Base-by-base conservation (phyloP, 2,888 invertebrate genomes). In the Neria commutata region DNA sequence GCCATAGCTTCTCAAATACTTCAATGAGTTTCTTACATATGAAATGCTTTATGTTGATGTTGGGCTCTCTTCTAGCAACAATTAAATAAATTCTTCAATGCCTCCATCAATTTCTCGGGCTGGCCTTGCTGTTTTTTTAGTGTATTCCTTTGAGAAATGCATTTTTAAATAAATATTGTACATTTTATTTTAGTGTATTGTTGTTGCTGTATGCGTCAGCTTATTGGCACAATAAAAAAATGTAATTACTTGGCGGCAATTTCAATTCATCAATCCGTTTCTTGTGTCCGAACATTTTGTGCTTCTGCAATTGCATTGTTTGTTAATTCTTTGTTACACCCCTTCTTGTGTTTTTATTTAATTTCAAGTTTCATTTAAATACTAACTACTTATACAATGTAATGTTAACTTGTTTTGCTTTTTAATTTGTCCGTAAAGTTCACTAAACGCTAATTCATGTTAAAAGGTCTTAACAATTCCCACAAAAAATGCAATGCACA, bases 331-430 rank as follows among this genome's bases (percentile, higher is more conserved):
- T 47, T 16, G 21, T 42, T 11, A 29, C 23, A 26, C n/a, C 49
- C 61, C 51, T 42, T 40, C 33, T 46, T 56, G 19, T 58, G 48
- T 75, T 70, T 70, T 62, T 67, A 68, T 48, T 29, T 23, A 4
- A 5, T 48, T 29, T 29, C 25, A n/a, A 25, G 5, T 42, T 24
- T 48, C 14, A 24, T 76, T 74, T 69, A 68, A 73, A 74, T 77
- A 77, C 79, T 78, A 78, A 78, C 77, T 77, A 77, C 77, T 77
- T 77, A 78, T 76, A 77, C 70, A 73, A 78, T 77, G 77, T 77
- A 77, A 77, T 77, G 77, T 77, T 77, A 77, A 77, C 77, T 77
- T 78, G 73, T 78, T 79, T 77, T 78, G 75, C 77, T 74, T 75
- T 76, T 76, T 75, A 76, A 76, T 72, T 76, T 75, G 77, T 78